Base-by-base conservation (phyloP, 2,797 vertebrate species). In the Simalia tracyae region DNA sequence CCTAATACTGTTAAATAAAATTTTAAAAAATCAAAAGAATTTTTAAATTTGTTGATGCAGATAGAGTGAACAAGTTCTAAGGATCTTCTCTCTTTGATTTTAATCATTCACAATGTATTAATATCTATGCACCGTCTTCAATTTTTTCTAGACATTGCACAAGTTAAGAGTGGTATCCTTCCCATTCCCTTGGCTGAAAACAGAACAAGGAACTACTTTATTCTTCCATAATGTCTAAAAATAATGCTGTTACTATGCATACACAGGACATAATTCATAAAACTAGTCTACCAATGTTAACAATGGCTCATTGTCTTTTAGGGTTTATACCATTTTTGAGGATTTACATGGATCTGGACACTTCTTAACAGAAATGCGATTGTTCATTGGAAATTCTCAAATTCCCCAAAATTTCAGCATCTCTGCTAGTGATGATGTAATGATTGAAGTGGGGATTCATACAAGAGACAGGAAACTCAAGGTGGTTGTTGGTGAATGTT, bases 401-500 rank as follows among this genome's bases (percentile, higher is more conserved):
- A 94, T 99, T 60, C 98, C 98, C 1, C 91, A 97, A 36, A 99
- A 99, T 94, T 97, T 98, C 93, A 98, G 97, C 0, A 17, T 99
- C 92, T 98, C 98, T 3, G 96, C 97, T 15, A 97, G 97, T 0
- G 98, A 99, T 0, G 97, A 98, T 0, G 91, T 99, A 91, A 97
- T 97, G 91, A 96, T 99, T 12, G 96, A 98, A 91, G 98, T 99
- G 95, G 97, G 97, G 89, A 97, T 99, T 84, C 98, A 98, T 92
- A 97, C 96, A 11, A 97, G 97, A 72, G 96, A 97, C 3, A 96
- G 97, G 57, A 96, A 97, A 64, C 97, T 99, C 90, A 99, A 98
- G 96, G 97, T 99, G 63, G 96, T 99, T 88, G 97, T 99, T 93
- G 97, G 97, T 9, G 98, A 97, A 92, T 99, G 99, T 97, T 99